Evolutionary conservation across 1,140 invertebrate species (phyloP).

Genomic region (Heliconius hermathena): DNA sequence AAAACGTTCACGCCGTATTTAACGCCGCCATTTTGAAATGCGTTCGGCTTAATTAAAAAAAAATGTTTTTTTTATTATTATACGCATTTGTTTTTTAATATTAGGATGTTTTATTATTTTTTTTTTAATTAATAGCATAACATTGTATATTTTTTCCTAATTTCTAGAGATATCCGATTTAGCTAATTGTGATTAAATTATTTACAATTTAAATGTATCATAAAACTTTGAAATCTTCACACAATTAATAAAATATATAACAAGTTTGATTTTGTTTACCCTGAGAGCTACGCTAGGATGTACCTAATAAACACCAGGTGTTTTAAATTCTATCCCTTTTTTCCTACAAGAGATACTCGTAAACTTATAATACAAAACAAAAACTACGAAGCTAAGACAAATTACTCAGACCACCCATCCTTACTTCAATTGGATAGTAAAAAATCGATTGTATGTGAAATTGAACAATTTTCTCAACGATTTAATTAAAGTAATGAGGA

Average conservation of each 20-base stretch:
- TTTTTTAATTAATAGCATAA: background rate
- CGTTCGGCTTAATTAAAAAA: slow-evolving; percentile 26
- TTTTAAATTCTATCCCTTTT: background rate
- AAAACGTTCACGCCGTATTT: slow-evolving; percentile 37
- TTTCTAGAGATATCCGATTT: no score
- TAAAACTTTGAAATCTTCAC: no score
- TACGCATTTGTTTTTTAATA: background rate
- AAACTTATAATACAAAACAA: background rate
- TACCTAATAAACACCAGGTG: background rate
- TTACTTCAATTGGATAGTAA: slow-evolving; percentile 32
- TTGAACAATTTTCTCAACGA: slow-evolving; percentile 31
- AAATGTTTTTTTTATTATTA: background rate
- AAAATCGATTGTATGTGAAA: slow-evolving; percentile 36
- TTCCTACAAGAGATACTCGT: background rate
- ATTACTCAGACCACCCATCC: slow-evolving; percentile 12
- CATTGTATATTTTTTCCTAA: background rate
- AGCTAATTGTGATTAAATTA: no score
- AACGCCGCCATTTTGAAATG: slow-evolving; percentile 22
- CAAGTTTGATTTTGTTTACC: background rate
- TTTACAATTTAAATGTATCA: no score
- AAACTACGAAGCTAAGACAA: slow-evolving; percentile 13
- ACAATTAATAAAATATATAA: background rate
- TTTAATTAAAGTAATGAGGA: slow-evolving; percentile 33
- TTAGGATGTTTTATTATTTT: background rate
- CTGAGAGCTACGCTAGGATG: background rate